A percentile compares a stretch with the other conserved stretches of the same genome.
Evolutionary conservation across 2,113 vertebrate genomes (phyloP).

Genomic region (Perca fluviatilis): DNA sequence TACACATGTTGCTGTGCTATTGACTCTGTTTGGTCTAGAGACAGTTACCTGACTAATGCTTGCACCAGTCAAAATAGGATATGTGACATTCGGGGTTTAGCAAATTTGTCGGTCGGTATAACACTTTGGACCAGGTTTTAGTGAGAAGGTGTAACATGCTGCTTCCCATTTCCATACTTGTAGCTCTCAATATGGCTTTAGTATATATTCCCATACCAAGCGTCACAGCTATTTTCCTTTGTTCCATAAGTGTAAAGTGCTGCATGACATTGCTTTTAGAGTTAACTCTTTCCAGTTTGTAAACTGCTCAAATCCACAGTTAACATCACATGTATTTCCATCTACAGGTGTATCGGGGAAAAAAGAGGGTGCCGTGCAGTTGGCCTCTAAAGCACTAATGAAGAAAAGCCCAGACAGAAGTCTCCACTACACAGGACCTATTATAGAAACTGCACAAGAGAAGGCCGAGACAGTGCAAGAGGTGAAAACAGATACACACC

Average conservation of each 20-base stretch:
- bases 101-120: too few relatives aligned
- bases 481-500: constrained; percentile 51
- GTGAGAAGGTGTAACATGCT: neutral
- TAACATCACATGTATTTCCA: neutral
- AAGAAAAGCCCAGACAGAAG: constrained; percentile 61
- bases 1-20: neutral
- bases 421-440: constrained; percentile 25
- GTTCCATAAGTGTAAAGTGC: neutral
- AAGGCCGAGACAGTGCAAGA: constrained; percentile 38
- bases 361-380: constrained; percentile 58
- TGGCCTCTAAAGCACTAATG: constrained; percentile 59
- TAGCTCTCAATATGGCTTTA: rapidly evolving
- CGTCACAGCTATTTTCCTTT: neutral
- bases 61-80: neutral
- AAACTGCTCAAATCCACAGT: neutral
- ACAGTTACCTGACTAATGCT: neutral
- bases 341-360: constrained; percentile 64
- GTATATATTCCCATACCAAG: neutral
- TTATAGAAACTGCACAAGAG: constrained; percentile 36
- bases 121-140: too few relatives aligned
- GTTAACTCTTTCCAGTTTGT: neutral
- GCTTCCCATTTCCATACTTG: neutral
- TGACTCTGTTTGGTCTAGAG: neutral
- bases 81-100: neutral
- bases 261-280: neutral